phyloP scores from a whole-genome alignment of 2,113 vertebrate genomes.

The Ophthalmolycus amberensis region DNA sequence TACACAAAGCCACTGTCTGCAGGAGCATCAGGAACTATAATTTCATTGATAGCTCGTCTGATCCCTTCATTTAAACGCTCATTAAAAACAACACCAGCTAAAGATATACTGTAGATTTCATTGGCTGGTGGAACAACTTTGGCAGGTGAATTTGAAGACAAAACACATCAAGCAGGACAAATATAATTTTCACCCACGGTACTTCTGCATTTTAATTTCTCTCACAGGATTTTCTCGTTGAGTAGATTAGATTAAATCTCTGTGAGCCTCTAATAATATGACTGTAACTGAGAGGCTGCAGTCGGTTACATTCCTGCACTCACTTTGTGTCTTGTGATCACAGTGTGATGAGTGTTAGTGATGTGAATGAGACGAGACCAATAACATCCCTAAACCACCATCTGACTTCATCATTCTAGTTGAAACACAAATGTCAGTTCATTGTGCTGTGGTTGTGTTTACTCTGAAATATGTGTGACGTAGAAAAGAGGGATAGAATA shows the following conservation, averaged over 20 bases:
- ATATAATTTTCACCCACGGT: conserved; percentile 33
- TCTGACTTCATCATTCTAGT: neutral
- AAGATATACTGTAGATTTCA: neutral
- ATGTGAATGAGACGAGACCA: conserved; percentile 22
- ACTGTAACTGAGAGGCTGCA: conserved; percentile 31
- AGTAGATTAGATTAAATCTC: conserved; percentile 51
- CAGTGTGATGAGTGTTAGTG: conserved; percentile 11
- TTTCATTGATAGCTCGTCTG: conserved; percentile 48
- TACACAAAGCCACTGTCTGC: neutral
- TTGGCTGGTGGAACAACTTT: conserved; percentile 1
- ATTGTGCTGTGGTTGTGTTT: neutral
- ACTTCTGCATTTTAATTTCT: conserved; percentile 19
- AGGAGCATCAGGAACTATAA: conserved; percentile 26
- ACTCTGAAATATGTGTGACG: neutral
- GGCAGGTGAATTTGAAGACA: conserved; percentile 19
- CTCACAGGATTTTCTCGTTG: conserved; percentile 42
- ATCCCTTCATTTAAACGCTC: conserved; percentile 47
- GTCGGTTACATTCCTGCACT: conserved; percentile 25
- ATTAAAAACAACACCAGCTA: conserved; percentile 18
- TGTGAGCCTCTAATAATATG: conserved; percentile 32
- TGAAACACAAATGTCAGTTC: neutral
- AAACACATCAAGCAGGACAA: conserved; percentile 21
- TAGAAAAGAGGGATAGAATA: neutral
- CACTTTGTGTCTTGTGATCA: conserved; percentile 40
- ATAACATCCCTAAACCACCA: neutral